Base-by-base conservation (phyloP, 2,113 vertebrate genomes). In the Condylura cristata region DNA sequence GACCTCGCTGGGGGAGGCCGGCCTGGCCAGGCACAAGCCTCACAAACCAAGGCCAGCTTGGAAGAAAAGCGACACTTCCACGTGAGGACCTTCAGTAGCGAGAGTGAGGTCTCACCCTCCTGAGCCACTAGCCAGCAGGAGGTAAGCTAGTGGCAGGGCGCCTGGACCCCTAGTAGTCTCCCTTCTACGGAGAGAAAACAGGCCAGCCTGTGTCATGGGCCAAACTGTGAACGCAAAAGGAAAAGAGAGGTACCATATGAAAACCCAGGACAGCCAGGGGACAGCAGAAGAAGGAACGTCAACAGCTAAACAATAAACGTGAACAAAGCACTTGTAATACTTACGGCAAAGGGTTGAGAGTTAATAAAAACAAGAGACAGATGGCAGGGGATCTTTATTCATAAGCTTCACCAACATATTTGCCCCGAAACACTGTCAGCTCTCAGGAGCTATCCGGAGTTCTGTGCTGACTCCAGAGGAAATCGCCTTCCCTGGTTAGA, bases 381-480 rank as follows among this genome's bases (percentile, higher is more conserved):
- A 83, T 41, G 63, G 79, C 18, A 3, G 89, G 66, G 72, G n/a
- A 92, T 96, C 83, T 93, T 91, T 95, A 94, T 93, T 97, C 92
- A 89, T 75, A 91, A 95, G 63, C 78, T 92, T 88, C 48, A 20
- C 79, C 72, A 74, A 84, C 28, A 14, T 51, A 78, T 61, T 87
- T 90, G 74, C 71, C 34, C 18, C 68, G 44, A 95, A 96, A 94
- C 37, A 80, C 12, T 48, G 61, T 94, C 72, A 74, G 82, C n/a
- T 51, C 91, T 82, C 41, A 60, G 74, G 46, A 92, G 51, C 51
- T n/a, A 84, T 58, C 63, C 63, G 70, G 63, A 89, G 63, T 72
- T 82, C 74, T 56, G 6, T 65, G 83, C 91, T 95, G 91, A 94
- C 44, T 68, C 84, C 66, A 84, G 78, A 94, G 44, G 79, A 96